Base-by-base conservation (phyloP, 2,888 invertebrate genomes). In the Siphonodentalium dalli region DNA sequence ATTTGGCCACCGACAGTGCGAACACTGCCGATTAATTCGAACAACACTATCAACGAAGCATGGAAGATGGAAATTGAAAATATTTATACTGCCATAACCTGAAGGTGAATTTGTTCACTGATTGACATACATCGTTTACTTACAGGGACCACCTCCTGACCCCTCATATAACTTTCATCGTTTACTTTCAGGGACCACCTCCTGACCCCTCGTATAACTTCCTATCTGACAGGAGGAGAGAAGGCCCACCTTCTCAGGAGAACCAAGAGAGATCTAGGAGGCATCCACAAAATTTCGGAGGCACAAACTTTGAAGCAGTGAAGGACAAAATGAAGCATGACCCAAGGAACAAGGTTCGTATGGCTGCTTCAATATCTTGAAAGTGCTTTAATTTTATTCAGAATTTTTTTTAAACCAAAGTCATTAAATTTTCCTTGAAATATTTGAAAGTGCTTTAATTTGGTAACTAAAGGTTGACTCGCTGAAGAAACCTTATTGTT, bases 221-320 rank as follows among this genome's bases (percentile, higher is more conserved):
- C 59, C 65, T 79, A 47, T 66, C 74, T 15, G 79, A 79, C 57
- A 61, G 72, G 31, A 59, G 71, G 23, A 60, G 78, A 31, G 74
- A 76, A 53, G 59, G 61, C 31, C 61, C 60, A 38, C 56, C 46
- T 53, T 48, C 58, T 37, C 48, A 55, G 39, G 52, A 54, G 49
- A n/a, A n/a, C n/a, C n/a, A n/a, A n/a, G 58, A 47, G 34, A 55
- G n/a, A n/a, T 38, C 58, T 20, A 57, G 71, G 37, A 59, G 74
- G 55, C 78, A 79, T 51, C 77, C 77, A 13, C 67, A 75, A 44
- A 79, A 78, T 61, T 79, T 72, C 68, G 79, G 79, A 35, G 78
- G 77, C 31, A 58, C 60, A 38, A 73, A 74, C 57, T 74, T 77
- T 41, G 57, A 58, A 37, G 70, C 71, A 54, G 76, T 78, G 24